Percentiles rank a stretch among this genome's conserved stretches.
phyloP scores from a whole-genome alignment of 1,140 invertebrate genomes.

The Metaphire vulgaris region DNA sequence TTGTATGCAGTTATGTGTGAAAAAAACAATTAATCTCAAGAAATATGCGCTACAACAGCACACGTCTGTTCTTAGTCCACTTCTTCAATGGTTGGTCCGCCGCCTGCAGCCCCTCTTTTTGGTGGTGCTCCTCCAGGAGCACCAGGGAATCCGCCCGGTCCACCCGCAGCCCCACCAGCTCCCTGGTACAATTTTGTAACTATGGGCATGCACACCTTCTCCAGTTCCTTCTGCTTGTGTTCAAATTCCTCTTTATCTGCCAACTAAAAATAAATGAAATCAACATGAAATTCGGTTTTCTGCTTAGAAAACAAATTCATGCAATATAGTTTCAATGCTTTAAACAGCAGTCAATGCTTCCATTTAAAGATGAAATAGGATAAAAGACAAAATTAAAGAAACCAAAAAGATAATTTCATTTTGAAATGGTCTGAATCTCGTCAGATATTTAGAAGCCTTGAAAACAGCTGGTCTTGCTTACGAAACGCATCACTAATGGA shows the following conservation, averaged over 20 bases:
- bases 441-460: no score
- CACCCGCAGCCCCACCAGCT: conserved; percentile 38
- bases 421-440: no score
- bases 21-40: no score
- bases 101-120: not conserved
- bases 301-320: not conserved
- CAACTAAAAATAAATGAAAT: conserved; percentile 36
- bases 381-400: no score
- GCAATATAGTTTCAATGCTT: not conserved
- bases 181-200: conserved; percentile 54
- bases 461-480: no score
- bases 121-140: not conserved
- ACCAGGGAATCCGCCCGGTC: conserved; percentile 34
- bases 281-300: conserved; percentile 33
- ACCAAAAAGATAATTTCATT: no score
- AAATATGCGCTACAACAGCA: no score
- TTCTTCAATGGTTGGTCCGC: conserved; percentile 38
- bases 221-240: conserved; percentile 51
- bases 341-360: not conserved
- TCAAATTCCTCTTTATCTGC: conserved; percentile 51
- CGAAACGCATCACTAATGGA: no score
- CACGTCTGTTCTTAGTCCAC: conserved; percentile 40
- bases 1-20: no score
- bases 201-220: conserved; percentile 52
- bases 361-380: no score